These are phyloP conservation scores for Tolypeutes matacus DNA, from an alignment of 2,797 vertebrate genomes.

Conservation along the genomic window DNA sequence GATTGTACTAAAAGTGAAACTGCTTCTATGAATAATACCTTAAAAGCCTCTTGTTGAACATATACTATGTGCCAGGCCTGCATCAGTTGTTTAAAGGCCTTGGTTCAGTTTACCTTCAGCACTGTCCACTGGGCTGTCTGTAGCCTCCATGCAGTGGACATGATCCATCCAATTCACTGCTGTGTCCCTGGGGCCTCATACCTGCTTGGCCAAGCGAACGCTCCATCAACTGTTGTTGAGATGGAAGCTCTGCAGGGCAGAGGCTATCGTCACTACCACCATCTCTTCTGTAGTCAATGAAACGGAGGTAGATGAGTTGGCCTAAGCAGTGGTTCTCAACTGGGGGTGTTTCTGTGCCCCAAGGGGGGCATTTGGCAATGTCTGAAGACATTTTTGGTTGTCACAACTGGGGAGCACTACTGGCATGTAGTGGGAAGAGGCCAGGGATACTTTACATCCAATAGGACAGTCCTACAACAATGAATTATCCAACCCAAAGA, in stretches of 20 bases:
- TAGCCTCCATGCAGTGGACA: background rate
- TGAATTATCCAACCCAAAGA: too few species aligned
- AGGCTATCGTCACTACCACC: background rate
- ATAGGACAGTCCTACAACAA: too few species aligned
- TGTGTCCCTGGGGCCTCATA: background rate
- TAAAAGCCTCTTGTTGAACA: background rate
- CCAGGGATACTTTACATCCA: background rate
- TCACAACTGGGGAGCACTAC: background rate
- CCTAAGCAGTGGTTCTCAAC: rapidly evolving
- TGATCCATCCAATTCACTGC: too few species aligned
- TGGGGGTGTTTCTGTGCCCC: background rate
- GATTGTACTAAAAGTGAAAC: background rate
- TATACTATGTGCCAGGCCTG: background rate
- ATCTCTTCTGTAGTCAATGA: background rate
- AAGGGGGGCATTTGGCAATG: background rate
- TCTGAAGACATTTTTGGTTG: too few species aligned
- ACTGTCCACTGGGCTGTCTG: too few species aligned
- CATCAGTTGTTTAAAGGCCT: background rate
- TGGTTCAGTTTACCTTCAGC: background rate
- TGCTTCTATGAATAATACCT: background rate
- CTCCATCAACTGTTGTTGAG: background rate
- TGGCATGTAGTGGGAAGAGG: rapidly evolving
- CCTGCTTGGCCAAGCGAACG: background rate
- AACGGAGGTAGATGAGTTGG: background rate
- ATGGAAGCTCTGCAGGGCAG: background rate